Evolutionary conservation across 1,140 invertebrate genomes (phyloP), one percentile per base, ranked within the genome.

Genomic region (Halesus radiatus): DNA sequence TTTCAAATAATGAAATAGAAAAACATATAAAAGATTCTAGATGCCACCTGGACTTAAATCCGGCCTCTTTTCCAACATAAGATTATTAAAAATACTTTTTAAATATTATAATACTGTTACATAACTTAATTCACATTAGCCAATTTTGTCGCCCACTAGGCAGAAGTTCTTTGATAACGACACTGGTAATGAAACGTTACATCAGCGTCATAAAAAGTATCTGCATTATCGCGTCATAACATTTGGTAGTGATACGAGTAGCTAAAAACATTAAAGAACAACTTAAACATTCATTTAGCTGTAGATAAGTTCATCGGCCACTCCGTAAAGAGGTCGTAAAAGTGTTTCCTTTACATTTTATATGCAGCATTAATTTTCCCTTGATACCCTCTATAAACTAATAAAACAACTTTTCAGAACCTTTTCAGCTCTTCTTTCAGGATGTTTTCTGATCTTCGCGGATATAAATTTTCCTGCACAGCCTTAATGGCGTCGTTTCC

Each of bases 341-440:
- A 72, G 45, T 3, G 26, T 53, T 72, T 29, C 45, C 16, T 2
- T 66, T 29, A 60, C n/a, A 58, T 58, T 56, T 75, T 75, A 75
- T 29, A 32, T 23, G 22, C 15, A 54, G 26, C 53, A 75, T 75
- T 75, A 75, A 58, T 54, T 75, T 72, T 50, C 29, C 68, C 18
- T 7, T 72, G 50, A 45, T 22, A 18, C 32, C 29, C 54, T 56
- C 23, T 13, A 58, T 18, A 18, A 56, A 56, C 72, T 56, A 18
- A 58, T 58, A 75, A 75, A 75, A 32, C 23, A 74, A 54, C 72
- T 75, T 75, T 60, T 53, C 45, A 23, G 18, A 22, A 72, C 50
- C 37, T 52, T 72, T 53, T 66, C 16, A 32, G 13, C 5, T 64
- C 23, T 6, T 37, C 29, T 45, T 23, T 15, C 20, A 23, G 58